Percentiles rank a stretch among this genome's conserved stretches.
These are phyloP conservation scores for Papilio xuthus DNA, from an alignment of 1,140 invertebrate genomes.

Conservation along the genomic window DNA sequence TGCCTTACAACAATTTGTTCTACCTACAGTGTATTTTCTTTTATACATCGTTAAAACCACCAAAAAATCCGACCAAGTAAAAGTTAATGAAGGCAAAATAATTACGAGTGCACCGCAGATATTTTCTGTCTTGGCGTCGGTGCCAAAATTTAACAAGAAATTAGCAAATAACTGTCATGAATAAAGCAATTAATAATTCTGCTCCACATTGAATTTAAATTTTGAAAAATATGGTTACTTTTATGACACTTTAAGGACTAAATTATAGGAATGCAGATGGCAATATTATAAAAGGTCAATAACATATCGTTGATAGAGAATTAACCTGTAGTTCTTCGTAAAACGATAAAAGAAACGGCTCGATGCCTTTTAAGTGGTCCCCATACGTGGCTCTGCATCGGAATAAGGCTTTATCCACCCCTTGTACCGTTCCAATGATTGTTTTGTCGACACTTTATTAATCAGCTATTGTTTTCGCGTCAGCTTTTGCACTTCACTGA, in stretches of 20 bases:
- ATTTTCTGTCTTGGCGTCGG: slow-evolving; percentile 28
- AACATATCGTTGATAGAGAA: slow-evolving; percentile 29
- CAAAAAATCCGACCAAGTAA: neutral
- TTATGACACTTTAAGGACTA: neutral
- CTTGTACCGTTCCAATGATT: slow-evolving; percentile 48
- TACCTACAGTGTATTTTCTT: neutral
- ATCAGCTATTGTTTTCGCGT: slow-evolving; percentile 74
- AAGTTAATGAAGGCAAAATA: slow-evolving; percentile 34
- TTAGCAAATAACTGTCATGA: slow-evolving; percentile 34
- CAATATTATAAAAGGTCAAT: slow-evolving; percentile 25
- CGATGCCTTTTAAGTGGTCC: slow-evolving; percentile 25
- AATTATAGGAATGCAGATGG: neutral
- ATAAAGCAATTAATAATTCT: slow-evolving; percentile 24
- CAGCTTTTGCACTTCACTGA: slow-evolving; percentile 76
- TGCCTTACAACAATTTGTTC: neutral
- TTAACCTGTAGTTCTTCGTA: slow-evolving; percentile 34
- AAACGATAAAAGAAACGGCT: slow-evolving; percentile 31
- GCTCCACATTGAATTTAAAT: slow-evolving; percentile 6
- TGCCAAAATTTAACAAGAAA: slow-evolving; percentile 35
- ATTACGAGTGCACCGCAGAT: slow-evolving; percentile 7
- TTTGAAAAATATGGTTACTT: neutral
- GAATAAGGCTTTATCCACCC: slow-evolving; percentile 33
- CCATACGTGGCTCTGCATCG: slow-evolving; percentile 19
- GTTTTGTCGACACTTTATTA: slow-evolving; percentile 67
- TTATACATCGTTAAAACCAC: neutral